These are phyloP conservation scores for Drosophila navojoa DNA, from an alignment of 1,140 invertebrate genomes.

Conservation along the genomic window DNA sequence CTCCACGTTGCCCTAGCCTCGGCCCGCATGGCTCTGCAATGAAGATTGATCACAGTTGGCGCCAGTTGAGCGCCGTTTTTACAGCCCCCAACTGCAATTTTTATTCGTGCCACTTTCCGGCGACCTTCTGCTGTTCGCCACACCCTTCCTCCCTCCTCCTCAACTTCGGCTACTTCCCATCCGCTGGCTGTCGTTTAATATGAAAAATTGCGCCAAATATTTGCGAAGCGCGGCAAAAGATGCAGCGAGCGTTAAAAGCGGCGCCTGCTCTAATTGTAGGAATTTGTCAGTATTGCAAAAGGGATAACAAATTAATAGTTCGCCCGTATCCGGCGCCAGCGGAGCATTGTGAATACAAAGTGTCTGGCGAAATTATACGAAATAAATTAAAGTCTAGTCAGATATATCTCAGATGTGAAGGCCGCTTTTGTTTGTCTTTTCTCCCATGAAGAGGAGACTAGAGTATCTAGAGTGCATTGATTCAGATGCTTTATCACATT, in stretches of 20 bases:
- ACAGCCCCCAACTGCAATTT: constrained; percentile 63
- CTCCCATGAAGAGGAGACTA: too few species aligned
- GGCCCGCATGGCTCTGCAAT: constrained; percentile 28
- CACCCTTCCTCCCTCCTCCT: not conserved
- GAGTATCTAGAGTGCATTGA: too few species aligned
- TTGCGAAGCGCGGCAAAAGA: constrained; percentile 51
- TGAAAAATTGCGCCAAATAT: constrained; percentile 79
- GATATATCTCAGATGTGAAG: too few species aligned
- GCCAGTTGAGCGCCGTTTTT: constrained; percentile 64
- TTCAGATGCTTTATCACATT: too few species aligned
- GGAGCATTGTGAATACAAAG: not conserved
- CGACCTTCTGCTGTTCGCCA: constrained; percentile 25
- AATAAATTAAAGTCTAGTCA: not conserved
- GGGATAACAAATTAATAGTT: constrained; percentile 68
- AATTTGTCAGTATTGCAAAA: constrained; percentile 74
- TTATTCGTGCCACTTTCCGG: constrained; percentile 64
- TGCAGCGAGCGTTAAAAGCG: constrained; percentile 21
- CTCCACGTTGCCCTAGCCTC: not conserved
- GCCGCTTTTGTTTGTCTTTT: too few species aligned
- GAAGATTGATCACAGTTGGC: constrained; percentile 79
- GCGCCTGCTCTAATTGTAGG: constrained; percentile 60
- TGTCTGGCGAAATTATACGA: not conserved
- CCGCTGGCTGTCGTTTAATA: constrained; percentile 68
- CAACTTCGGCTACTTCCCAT: not conserved
- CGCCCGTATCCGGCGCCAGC: not conserved